These are phyloP conservation scores for Linurgus olivaceus DNA, from an alignment of 2,797 vertebrate genomes.

Conservation along the genomic window DNA sequence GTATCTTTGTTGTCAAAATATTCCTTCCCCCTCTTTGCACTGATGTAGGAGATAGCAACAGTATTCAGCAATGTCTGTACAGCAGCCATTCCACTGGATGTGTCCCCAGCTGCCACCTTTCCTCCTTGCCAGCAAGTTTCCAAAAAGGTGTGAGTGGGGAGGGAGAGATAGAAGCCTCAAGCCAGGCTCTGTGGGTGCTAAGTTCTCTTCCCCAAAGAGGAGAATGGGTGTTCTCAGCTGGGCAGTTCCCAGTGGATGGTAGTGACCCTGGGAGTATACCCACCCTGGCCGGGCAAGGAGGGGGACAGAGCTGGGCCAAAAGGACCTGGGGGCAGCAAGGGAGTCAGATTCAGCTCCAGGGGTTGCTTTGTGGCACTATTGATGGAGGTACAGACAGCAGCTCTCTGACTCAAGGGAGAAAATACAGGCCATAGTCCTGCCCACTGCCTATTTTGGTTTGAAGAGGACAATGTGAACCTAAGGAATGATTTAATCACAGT, in stretches of 20 bases:
- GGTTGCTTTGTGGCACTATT: not conserved
- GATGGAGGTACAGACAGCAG: not conserved
- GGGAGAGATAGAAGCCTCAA: not conserved
- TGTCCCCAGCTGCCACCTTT: not conserved
- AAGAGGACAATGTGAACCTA: not conserved
- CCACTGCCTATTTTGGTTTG: not conserved
- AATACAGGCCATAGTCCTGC: not conserved
- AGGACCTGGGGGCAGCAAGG: not conserved
- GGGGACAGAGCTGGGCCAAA: not conserved
- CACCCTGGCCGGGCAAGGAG: fast-evolving
- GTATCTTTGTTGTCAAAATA: conserved; percentile 20
- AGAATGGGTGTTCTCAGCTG: not conserved
- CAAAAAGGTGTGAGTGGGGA: not conserved
- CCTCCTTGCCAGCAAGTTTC: not conserved
- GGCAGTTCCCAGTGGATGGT: not conserved
- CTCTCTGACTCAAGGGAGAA: not conserved
- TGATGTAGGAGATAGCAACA: not conserved
- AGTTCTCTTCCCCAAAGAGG: not conserved
- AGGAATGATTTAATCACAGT: not conserved
- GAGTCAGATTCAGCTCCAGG: no score
- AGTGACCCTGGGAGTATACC: not conserved
- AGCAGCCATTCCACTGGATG: not conserved
- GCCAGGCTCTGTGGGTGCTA: fast-evolving
- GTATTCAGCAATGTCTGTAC: not conserved
- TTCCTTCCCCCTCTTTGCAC: not conserved